These are phyloP conservation scores for Phoeniculus purpureus DNA, from an alignment of 2,797 vertebrate genomes.

Conservation along the genomic window DNA sequence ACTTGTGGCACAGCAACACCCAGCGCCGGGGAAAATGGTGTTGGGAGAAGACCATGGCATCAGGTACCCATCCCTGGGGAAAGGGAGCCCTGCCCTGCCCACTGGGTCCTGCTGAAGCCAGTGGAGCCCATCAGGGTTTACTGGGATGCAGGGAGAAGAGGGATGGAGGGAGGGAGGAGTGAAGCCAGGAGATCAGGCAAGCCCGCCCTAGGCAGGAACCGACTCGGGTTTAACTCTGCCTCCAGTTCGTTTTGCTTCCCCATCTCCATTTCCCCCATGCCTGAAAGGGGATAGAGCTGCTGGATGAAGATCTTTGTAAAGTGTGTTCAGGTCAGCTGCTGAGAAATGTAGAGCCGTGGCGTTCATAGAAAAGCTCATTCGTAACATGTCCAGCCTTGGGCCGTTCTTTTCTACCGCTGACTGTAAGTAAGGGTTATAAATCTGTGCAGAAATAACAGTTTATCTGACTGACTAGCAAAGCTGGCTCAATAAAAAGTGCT, in stretches of 20 bases:
- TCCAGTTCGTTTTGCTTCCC: background rate
- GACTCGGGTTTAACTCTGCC: background rate
- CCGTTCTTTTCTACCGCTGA: background rate
- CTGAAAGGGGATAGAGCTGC: background rate
- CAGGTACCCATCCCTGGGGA: conserved; percentile 55
- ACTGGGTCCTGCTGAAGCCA: fast-evolving
- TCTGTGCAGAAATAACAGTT: background rate
- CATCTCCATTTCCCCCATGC: fast-evolving
- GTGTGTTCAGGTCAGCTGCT: background rate
- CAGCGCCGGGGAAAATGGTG: conserved; percentile 71
- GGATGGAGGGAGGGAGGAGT: background rate
- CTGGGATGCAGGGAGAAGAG: background rate
- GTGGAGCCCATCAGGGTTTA: fast-evolving
- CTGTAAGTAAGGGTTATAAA: background rate
- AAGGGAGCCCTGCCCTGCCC: background rate
- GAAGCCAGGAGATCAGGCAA: background rate
- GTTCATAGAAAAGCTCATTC: background rate
- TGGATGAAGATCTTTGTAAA: background rate
- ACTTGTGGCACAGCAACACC: background rate
- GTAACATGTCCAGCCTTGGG: background rate
- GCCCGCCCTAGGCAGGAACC: background rate
- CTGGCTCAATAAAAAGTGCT: background rate
- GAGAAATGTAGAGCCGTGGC: background rate
- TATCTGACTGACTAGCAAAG: background rate
- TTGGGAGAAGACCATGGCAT: conserved; percentile 56